Evolutionary conservation across 2,113 vertebrate species (phyloP).

Genomic region (Guaruba guarouba): DNA sequence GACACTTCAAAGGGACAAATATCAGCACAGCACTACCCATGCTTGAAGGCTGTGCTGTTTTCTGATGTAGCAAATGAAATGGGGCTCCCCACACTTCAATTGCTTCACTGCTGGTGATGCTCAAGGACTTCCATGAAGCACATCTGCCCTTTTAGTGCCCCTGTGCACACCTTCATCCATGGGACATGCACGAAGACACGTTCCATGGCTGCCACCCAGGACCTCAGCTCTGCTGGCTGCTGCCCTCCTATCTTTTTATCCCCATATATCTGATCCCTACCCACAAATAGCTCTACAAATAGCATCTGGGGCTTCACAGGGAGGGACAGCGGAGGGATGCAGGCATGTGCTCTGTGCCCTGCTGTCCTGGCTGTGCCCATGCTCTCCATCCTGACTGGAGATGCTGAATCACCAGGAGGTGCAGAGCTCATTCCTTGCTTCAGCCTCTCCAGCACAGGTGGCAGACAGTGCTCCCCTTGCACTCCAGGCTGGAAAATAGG

Average conservation of each 20-base stretch:
- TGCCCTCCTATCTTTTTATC: neutral
- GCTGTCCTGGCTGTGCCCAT: neutral
- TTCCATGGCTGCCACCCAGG: neutral
- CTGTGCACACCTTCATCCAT: neutral
- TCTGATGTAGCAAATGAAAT: neutral
- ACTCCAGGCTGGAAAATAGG: neutral
- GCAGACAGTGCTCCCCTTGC: neutral
- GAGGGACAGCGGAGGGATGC: neutral
- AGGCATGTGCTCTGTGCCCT: neutral
- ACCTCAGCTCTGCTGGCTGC: neutral
- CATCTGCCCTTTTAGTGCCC: neutral
- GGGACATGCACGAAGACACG: fast-evolving
- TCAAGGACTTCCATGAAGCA: neutral
- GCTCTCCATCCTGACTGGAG: fast-evolving
- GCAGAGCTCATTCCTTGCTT: neutral
- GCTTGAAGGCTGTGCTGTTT: neutral
- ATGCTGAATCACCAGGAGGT: fast-evolving
- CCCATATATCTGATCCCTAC: neutral
- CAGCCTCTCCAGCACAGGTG: neutral
- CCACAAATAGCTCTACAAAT: neutral
- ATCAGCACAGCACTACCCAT: neutral
- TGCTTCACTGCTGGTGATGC: neutral
- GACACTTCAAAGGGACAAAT: neutral
- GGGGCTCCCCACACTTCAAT: neutral
- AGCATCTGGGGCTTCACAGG: neutral